These are phyloP conservation scores for Gallinago stenura DNA, from an alignment of 2,797 vertebrate species.

Conservation along the genomic window DNA sequence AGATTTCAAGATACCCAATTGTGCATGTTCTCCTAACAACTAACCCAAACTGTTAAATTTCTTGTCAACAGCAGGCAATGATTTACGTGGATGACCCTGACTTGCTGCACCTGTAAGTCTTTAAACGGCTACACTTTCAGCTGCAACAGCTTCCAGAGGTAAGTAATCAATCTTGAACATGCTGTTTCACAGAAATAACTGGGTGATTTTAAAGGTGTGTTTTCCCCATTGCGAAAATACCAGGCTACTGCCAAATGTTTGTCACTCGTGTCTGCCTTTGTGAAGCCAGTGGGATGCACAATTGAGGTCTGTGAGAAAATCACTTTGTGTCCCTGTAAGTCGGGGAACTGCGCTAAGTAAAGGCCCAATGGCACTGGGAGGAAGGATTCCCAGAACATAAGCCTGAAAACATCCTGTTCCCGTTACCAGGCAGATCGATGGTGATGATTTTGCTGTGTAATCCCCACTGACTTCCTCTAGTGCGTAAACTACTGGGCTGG, in stretches of 20 bases:
- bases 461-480: neutral
- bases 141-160: slow-evolving; percentile 25
- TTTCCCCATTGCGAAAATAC: neutral
- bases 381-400: neutral
- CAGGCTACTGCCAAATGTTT: neutral
- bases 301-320: neutral
- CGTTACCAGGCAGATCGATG: neutral
- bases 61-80: neutral
- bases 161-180: neutral
- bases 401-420: neutral
- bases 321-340: neutral
- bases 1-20: neutral
- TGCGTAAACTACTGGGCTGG: accelerated
- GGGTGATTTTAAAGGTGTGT: neutral
- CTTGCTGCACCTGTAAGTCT: slow-evolving; percentile 23
- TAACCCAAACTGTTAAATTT: neutral
- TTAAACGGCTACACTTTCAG: slow-evolving; percentile 19
- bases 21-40: neutral
- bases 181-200: slow-evolving; percentile 10
- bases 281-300: neutral
- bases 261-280: neutral
- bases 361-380: neutral
- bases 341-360: neutral
- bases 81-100: neutral
- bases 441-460: neutral